Base-by-base conservation (phyloP, 2,888 invertebrate species). In the Junonia oenone region DNA sequence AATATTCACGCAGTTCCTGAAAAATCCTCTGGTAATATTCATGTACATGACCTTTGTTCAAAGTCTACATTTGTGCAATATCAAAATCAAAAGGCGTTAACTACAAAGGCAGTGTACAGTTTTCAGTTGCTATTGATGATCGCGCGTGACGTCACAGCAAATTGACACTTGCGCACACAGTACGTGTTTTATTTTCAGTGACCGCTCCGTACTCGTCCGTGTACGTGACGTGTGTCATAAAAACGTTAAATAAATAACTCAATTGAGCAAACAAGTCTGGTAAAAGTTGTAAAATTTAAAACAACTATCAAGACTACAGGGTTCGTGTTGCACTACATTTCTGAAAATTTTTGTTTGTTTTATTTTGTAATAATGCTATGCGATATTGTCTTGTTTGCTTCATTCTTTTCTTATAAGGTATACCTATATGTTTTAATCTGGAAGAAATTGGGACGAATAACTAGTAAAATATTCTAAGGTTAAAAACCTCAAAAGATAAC, bases 131-230 rank as follows among this genome's bases (percentile, higher is more conserved):
- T 38, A 40, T 40, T 14, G 22, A 26, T 26, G 40, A 47, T 40
- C 11, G 29, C 22, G 13, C 31, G 11, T 54, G 47, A 54, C 54
- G 54, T 54, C 54, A 54, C 26, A 8, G 13, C 31, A 14, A 9
- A 40, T 40, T 15, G 38, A 43, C 54, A 54, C 54, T 54, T 54
- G 54, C 54, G 54, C 47, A 47, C 38, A 54, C 33, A 47, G 17
- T 5, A 43, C 22, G 22, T 26, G 43, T 43, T 26, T 43, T 26
- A 8, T 43, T 43, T 43, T 26, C n/a, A 43, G 22, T 13, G n/a
- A 22, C 6, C 43, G 22, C n/a, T 6, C 9, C 6, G 15, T 6
- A n/a, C 43, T 43, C 26, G 9, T 26, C 22, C 40, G 17, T 45
- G 22, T 33, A 51, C 33, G 43, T 33, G 33, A 33, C 31, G 31